Base-by-base conservation (phyloP, 2,113 vertebrate genomes). In the Rhabdornis inornatus region DNA sequence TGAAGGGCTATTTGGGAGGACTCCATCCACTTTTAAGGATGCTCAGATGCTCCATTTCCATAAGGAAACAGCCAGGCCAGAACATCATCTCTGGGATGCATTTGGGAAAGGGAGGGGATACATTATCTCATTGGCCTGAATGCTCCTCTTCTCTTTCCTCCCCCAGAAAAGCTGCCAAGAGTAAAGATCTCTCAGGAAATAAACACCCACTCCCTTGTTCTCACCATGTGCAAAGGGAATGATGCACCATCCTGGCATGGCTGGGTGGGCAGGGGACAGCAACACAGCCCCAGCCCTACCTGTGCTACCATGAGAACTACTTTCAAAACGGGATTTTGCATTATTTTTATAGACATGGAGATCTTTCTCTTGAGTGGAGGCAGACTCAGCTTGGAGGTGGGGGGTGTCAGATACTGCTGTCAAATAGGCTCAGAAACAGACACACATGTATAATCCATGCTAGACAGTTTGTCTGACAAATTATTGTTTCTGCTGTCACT, bases 401-500 rank as follows among this genome's bases (percentile, higher is more conserved):
- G 23, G 91, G 80, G 60, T 96, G 96, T 94, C 94, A 97, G 61
- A 88, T 95, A 86, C 85, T 80, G 72, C 92, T 95, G 88, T 91
- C 94, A 97, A 90, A 96, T 86, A 95, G 94, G 71, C 94, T 96
- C 40, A 95, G 93, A 81, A 94, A 81, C 82, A 89, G 85, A 90
- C 65, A 88, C 60, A 83, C 39, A 37, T 27, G 40, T 87, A 90
- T 94, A 95, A 94, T 94, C 75, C 49, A 95, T 82, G 86, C 90
- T 89, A 95, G 94, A 93, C 95, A 96, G 49, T 87, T 96, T 94
- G 95, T 68, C 90, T 96, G 93, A 96, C 94, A 96, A 92, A 95
- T 93, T 93, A 95, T 94, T 97, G 94, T 95, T 95, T 90, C 92
- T 96, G 49, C 90, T 96, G 90, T 93, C 95, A 82, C 83, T 76